These are phyloP conservation scores for Cephus runcator DNA, from an alignment of 2,888 invertebrate genomes.

Conservation along the genomic window DNA sequence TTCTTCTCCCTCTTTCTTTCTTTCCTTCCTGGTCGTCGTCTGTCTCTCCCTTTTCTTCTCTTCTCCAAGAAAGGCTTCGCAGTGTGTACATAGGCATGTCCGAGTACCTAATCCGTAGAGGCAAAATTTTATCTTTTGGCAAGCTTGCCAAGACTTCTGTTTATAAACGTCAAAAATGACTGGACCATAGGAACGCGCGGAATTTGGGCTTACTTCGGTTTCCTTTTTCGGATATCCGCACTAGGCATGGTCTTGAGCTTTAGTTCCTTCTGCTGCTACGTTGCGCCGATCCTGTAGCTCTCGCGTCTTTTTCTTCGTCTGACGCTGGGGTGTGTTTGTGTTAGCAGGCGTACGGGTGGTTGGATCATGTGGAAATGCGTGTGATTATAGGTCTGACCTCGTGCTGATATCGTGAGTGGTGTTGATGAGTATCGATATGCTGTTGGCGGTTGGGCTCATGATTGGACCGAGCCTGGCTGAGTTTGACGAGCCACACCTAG, in stretches of 20 bases:
- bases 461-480: neutral
- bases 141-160: slow-evolving; percentile 50
- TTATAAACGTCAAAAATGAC: slow-evolving; percentile 51
- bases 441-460: neutral
- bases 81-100: slow-evolving; percentile 14
- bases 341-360: neutral
- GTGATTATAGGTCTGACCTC: neutral
- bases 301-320: neutral
- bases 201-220: neutral
- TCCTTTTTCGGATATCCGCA: neutral
- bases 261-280: neutral
- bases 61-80: slow-evolving; percentile 20
- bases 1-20: slow-evolving; percentile 7
- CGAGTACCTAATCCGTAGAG: slow-evolving; percentile 4
- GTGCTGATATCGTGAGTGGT: neutral
- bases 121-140: slow-evolving; percentile 27
- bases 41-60: slow-evolving; percentile 3
- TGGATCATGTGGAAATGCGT: neutral
- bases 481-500: neutral
- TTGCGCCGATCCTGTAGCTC: neutral
- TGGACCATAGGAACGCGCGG: neutral
- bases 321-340: neutral
- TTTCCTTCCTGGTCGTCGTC: neutral
- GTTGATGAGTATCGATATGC: neutral
- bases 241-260: neutral